Evolutionary conservation across 2,797 vertebrate genomes (phyloP).

Genomic region (Parauchenoglanis ngamensis): DNA sequence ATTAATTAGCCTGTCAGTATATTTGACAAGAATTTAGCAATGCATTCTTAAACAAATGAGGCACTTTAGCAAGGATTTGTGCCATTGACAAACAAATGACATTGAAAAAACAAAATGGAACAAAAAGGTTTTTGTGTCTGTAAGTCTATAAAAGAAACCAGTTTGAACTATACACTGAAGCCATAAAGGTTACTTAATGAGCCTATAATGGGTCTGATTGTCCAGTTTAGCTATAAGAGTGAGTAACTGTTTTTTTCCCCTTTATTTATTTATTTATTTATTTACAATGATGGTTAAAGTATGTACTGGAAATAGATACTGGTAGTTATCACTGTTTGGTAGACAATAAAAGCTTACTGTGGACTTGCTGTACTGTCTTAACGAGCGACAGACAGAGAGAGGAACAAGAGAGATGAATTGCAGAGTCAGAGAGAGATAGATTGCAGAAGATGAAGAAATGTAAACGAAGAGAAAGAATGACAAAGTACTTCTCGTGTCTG

Average conservation of each 20-base stretch:
- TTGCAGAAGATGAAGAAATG: slow-evolving; percentile 61
- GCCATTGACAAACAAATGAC: slow-evolving; percentile 3
- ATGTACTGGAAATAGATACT: slow-evolving; percentile 30
- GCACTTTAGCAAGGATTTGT: background rate
- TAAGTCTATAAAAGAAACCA: background rate
- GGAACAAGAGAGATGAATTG: slow-evolving; percentile 46
- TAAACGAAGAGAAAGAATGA: slow-evolving; percentile 62
- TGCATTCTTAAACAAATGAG: background rate
- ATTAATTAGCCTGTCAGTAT: background rate
- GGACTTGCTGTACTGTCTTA: slow-evolving; percentile 2
- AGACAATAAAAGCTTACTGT: slow-evolving; percentile 38
- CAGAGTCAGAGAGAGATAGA: slow-evolving; percentile 54
- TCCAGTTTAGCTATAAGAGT: background rate
- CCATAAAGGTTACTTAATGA: background rate
- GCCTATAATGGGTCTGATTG: background rate
- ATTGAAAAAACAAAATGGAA: background rate
- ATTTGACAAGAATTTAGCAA: background rate
- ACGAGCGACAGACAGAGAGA: slow-evolving; percentile 10
- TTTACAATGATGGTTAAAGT: slow-evolving; percentile 34
- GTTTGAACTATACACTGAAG: background rate
- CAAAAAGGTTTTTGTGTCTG: background rate
- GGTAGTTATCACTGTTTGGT: slow-evolving; percentile 35
- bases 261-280: slow-evolving; percentile 24
- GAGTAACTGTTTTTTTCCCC: slow-evolving; percentile 2
- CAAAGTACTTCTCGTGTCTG: slow-evolving; percentile 52